phyloP scores from a whole-genome alignment of 2,113 vertebrate genomes.

The Mastomys coucha region DNA sequence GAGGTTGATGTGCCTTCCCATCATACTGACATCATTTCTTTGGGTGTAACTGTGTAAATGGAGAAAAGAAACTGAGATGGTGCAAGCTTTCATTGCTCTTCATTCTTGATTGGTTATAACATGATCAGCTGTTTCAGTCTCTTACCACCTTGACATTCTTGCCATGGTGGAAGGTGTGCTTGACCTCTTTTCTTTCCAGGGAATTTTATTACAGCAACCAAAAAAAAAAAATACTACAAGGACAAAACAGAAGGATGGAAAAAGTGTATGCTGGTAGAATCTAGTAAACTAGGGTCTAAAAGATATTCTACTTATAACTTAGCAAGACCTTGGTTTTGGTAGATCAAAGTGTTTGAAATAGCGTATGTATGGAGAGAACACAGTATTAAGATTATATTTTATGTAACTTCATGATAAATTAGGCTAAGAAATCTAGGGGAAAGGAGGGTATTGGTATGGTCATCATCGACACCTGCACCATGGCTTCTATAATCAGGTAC shows the following conservation, averaged over 20 bases:
- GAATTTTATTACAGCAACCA: background rate
- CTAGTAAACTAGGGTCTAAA: background rate
- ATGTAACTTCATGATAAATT: background rate
- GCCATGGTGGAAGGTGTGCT: background rate
- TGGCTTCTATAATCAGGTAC: background rate
- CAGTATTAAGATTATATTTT: background rate
- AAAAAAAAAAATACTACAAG: background rate
- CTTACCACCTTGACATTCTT: background rate
- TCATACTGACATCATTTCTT: background rate
- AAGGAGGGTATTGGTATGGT: background rate
- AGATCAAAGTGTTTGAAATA: background rate
- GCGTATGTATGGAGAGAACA: background rate
- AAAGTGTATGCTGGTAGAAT: constrained; percentile 10
- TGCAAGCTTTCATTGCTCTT: too few species aligned
- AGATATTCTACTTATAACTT: background rate
- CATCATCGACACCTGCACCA: background rate
- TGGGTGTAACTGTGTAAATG: background rate
- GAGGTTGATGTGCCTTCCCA: too few species aligned
- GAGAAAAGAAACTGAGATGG: background rate
- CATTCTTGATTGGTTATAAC: background rate
- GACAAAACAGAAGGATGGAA: background rate
- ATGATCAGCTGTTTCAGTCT: background rate
- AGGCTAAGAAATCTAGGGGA: background rate
- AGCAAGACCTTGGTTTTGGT: background rate
- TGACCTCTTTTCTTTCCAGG: background rate